A percentile compares a stretch with the other conserved stretches of the same genome.
Evolutionary conservation across 2,113 vertebrate species (phyloP).

Genomic region (Crypturellus undulatus): DNA sequence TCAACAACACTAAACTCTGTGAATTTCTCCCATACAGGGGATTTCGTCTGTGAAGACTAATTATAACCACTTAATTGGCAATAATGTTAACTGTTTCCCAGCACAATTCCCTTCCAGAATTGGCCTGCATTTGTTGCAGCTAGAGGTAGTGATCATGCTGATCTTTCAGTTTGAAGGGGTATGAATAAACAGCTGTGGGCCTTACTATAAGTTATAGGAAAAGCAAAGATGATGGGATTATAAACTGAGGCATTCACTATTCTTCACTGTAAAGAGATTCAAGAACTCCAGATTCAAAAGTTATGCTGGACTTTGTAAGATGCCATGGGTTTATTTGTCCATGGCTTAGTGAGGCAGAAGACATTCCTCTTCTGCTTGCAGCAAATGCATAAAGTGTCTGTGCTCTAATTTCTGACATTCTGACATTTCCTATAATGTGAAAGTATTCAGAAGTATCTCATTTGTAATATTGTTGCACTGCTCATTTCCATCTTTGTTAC

Average conservation of each 20-base stretch:
- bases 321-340: accelerated
- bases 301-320: accelerated
- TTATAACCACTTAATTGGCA: background rate
- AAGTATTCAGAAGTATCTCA: background rate
- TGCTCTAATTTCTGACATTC: too few relatives aligned
- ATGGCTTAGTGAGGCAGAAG: background rate
- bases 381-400: background rate
- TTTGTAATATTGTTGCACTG: accelerated
- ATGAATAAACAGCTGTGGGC: accelerated
- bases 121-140: accelerated
- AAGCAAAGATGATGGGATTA: background rate
- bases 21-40: background rate
- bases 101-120: background rate
- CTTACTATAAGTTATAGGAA: too few relatives aligned
- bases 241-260: background rate
- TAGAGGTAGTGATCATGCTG: background rate
- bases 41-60: background rate
- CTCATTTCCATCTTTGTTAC: background rate
- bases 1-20: background rate
- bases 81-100: background rate
- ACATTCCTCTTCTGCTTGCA: background rate
- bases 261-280: background rate
- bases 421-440: accelerated
- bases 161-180: background rate
- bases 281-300: background rate